Percentiles rank a stretch among this genome's conserved stretches.
These are phyloP conservation scores for Sciurus niger DNA, from an alignment of 2,113 vertebrate genomes.

Conservation along the genomic window DNA sequence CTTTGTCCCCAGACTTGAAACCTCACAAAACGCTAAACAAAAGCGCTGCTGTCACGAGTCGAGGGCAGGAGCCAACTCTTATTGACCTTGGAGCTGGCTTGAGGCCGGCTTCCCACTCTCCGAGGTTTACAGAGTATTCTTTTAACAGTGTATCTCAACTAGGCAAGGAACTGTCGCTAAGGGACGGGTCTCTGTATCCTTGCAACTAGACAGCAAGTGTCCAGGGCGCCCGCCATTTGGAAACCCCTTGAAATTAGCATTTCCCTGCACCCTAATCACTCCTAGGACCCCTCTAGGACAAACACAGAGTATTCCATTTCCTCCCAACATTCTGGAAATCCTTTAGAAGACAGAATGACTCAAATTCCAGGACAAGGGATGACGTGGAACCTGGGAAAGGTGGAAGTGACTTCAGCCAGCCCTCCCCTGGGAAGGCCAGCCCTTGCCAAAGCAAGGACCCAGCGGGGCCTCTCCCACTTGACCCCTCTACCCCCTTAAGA, in stretches of 20 bases:
- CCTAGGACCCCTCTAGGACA: not conserved
- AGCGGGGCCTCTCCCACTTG: too few species aligned
- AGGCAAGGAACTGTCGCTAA: not conserved
- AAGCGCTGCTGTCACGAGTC: not conserved
- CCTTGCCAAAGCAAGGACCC: too few species aligned
- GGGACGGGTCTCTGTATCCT: not conserved
- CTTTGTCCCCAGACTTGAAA: not conserved
- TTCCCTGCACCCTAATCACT: not conserved
- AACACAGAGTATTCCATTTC: fast-evolving
- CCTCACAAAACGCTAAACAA: not conserved
- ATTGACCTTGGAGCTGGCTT: not conserved
- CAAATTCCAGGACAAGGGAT: not conserved
- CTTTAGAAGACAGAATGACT: not conserved
- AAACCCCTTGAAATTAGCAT: not conserved
- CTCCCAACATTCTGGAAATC: not conserved
- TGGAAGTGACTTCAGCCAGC: not conserved
- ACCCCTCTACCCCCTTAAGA: not conserved
- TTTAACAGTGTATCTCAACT: not conserved
- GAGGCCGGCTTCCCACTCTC: not conserved
- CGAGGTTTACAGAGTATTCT: not conserved
- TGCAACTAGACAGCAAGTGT: not conserved
- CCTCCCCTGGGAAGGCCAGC: not conserved
- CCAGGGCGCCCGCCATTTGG: not conserved
- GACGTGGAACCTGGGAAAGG: not conserved
- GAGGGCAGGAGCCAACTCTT: not conserved